Evolutionary conservation across 2,888 invertebrate genomes (phyloP), one percentile per base, ranked within the genome.

Genomic region (Macropis europaea): DNA sequence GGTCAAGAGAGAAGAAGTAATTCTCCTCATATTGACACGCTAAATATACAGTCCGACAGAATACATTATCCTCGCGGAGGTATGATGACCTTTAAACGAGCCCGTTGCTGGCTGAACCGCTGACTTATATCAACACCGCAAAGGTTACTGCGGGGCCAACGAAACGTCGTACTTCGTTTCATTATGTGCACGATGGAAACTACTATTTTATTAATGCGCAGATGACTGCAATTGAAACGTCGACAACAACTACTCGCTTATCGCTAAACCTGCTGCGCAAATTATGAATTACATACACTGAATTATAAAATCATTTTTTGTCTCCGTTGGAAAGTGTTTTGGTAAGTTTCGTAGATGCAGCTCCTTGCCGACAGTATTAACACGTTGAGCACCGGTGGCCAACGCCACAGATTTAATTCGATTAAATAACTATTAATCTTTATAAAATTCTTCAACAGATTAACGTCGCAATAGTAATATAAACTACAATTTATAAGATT

Each of bases 1-100:
- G 42, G 50, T 63, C 45, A 50, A 53, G 38, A 13, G 42, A 19
- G 6, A 7, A 4, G n/a, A 53, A 38, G 64, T 48, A 53, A 53
- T 48, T 42, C 11, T 9, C 15, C 13, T 40, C 11, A 48, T 54
- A 38, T 56, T 32, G 47, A 67, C 53, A 32, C 24, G 45, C 36
- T 40, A 56, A 61, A 52, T 50, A 54, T 47, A 40, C 45, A 11
- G 9, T 15, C 28, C n/a, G 19, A 9, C 17, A 40, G 28, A 30
- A 19, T 15, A 15, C 15, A 17, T 38, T 43, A 34, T 42, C 13
- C 22, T 6, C 11, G n/a, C n/a, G 17, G 26, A 17, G 24, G 26
- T 11, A 13, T 24, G 24, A 9, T 9, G 30, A 15, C 32, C 36
- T 32, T 47, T 28, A 26, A 30, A 9, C 5, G 15, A 28, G 42